Percentiles rank a stretch among this genome's conserved stretches.
These are phyloP conservation scores for Damaliscus lunatus DNA, from an alignment of 2,113 vertebrate genomes.

Conservation along the genomic window DNA sequence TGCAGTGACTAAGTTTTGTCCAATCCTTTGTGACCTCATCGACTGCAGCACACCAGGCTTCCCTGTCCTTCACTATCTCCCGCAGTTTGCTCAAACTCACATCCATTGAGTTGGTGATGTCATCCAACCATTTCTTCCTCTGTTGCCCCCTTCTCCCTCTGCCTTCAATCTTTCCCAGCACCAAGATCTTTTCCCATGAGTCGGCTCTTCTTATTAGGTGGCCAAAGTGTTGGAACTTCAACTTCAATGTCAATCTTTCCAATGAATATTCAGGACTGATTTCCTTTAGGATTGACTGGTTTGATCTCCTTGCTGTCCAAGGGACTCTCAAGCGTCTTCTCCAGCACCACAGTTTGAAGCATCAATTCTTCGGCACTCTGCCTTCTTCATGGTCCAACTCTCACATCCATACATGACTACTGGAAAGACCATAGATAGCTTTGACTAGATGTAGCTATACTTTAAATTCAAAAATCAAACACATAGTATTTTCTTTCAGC, in stretches of 20 bases:
- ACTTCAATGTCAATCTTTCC: neutral
- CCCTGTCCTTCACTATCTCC: neutral
- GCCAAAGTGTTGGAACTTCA: neutral
- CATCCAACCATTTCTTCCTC: neutral
- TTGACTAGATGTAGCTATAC: neutral
- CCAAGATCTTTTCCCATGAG: neutral
- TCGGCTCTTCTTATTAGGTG: neutral
- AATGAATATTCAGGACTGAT: neutral
- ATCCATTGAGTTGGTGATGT: neutral
- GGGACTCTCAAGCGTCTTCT: neutral
- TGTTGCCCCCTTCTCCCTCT: neutral
- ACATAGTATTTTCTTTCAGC: neutral
- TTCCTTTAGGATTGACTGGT: neutral
- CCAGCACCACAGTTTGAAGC: neutral
- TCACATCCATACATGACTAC: neutral
- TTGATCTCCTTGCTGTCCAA: neutral
- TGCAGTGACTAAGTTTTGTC: neutral
- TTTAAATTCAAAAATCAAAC: neutral
- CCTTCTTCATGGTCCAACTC: neutral
- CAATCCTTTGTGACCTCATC: neutral
- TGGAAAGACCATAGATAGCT: neutral
- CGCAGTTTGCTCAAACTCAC: neutral
- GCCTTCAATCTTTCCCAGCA: neutral
- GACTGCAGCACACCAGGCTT: neutral
- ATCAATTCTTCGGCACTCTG: neutral